These are phyloP conservation scores for Trichoplusia ni DNA, from an alignment of 1,140 invertebrate species.

Conservation along the genomic window DNA sequence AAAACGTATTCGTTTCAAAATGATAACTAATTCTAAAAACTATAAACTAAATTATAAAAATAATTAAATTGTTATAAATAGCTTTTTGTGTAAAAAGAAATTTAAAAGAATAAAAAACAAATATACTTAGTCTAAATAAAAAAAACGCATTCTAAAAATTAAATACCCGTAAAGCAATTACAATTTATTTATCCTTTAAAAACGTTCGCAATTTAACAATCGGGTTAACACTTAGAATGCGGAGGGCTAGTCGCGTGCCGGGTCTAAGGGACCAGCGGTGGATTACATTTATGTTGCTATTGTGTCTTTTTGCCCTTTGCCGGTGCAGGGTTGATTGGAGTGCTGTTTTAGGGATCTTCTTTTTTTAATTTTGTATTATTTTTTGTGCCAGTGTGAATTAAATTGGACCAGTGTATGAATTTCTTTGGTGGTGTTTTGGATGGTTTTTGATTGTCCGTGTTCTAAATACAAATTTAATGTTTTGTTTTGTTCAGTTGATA, in stretches of 20 bases:
- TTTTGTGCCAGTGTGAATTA: not conserved
- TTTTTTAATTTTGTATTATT: conserved; percentile 28
- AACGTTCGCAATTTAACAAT: conserved; percentile 32
- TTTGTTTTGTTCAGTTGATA: no score
- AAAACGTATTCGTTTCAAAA: no score
- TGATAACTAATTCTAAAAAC: no score
- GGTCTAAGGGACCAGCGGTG: conserved; percentile 30
- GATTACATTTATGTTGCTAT: conserved; percentile 45
- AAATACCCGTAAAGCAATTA: conserved; percentile 30
- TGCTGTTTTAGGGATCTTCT: conserved; percentile 1
- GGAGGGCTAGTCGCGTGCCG: conserved; percentile 25
- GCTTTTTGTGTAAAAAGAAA: no score
- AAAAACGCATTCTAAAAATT: conserved; percentile 12
- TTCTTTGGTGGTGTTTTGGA: not conserved
- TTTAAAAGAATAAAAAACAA: not conserved
- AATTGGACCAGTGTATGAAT: not conserved
- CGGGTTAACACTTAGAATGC: conserved; percentile 17
- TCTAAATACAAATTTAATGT: no score
- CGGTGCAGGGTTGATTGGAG: conserved; percentile 35
- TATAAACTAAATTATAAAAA: no score
- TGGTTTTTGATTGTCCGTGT: no score
- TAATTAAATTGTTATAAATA: no score
- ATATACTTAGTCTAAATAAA: no score
- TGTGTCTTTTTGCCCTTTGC: conserved; percentile 40
- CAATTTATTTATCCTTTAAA: conserved; percentile 29